Conservation (phyloP, 2,888 invertebrate genomes). For the Aleiodes leptofemur region DNA sequence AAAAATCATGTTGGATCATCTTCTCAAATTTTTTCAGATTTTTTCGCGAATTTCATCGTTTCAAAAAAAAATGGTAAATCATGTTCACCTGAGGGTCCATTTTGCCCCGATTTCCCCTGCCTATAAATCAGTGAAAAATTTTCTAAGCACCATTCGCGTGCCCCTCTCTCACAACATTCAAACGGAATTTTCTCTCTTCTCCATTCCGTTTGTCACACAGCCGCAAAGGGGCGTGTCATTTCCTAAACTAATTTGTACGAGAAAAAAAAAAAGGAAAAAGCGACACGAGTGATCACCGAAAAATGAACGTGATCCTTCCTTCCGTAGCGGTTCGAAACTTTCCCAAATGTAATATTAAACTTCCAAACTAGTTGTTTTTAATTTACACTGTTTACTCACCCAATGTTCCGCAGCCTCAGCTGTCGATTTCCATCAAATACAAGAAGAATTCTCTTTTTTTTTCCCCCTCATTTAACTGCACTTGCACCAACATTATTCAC, state of each 20-base stretch:
- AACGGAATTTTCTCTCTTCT: not conserved
- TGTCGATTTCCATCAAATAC: slow-evolving; percentile 19
- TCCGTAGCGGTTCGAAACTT: slow-evolving; percentile 52
- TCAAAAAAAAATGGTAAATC: too few relatives aligned
- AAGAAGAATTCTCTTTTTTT: slow-evolving; percentile 1
- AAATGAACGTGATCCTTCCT: slow-evolving; percentile 70
- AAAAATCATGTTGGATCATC: too few relatives aligned
- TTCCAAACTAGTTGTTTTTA: slow-evolving; percentile 17
- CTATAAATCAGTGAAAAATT: not conserved
- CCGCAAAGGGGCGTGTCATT: slow-evolving; percentile 71
- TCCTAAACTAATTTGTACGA: slow-evolving; percentile 72
- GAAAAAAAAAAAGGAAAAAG: slow-evolving; percentile 47
- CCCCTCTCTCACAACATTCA: not conserved
- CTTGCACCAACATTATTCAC: slow-evolving; percentile 11
- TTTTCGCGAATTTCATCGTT: too few relatives aligned
- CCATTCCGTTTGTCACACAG: slow-evolving; percentile 59
- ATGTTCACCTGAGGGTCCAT: too few relatives aligned
- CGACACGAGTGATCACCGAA: slow-evolving; percentile 52
- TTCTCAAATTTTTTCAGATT: too few relatives aligned
- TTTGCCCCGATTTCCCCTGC: too few relatives aligned
- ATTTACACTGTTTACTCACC: slow-evolving; percentile 7
- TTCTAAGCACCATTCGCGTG: not conserved
- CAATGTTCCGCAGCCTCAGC: slow-evolving; percentile 29
- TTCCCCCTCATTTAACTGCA: not conserved
- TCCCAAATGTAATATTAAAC: slow-evolving; percentile 28